Base-by-base conservation (phyloP, 2,797 vertebrate species). In the Xenentodon cancila region DNA sequence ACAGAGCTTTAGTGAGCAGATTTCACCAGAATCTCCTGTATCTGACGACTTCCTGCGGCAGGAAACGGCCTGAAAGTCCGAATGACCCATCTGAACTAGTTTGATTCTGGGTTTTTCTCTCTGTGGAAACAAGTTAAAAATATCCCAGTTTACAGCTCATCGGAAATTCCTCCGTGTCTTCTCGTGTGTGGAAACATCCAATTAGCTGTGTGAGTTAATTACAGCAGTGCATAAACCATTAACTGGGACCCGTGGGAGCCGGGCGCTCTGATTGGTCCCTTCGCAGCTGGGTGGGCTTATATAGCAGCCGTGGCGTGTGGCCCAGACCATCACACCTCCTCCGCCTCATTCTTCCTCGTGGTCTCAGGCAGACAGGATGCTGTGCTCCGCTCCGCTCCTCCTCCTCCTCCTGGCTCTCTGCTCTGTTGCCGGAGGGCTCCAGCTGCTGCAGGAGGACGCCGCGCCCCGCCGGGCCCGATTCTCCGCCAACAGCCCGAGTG, bases 401-500 rank as follows among this genome's bases (percentile, higher is more conserved):
- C 0, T 37, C 54, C 12, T 60, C 45, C 0, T 11, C 54, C n/a
- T 19, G 43, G 17, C 19, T 64, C 64, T 80, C 58, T 53, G 71
- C 63, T 55, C 67, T 88, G 55, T 59, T 90, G 61, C 64, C 19
- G 80, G 18, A 9, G 16, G 77, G 44, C 85, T 89, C 61, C 75
- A 90, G 68, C 25, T 77, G 49, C 73, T 81, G 34, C 82, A 82
- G 21, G 77, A 87, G 51, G 90, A 90, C 59, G 63, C 68, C 2
- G 82, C 88, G 20, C 77, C 89, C 3, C 90, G 92, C 73, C 86
- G 89, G 78, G 88, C 91, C 0, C 84, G 91, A 3, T 93, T 92
- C 80, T 90, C 92, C 52, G 13, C 90, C 53, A 93, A 88, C 88
- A 92, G 87, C 82, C 92, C 91, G 1, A 69, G 93, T 94, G 79